These are phyloP conservation scores for Drosophila putrida DNA, from an alignment of 2,888 invertebrate species.

Conservation along the genomic window DNA sequence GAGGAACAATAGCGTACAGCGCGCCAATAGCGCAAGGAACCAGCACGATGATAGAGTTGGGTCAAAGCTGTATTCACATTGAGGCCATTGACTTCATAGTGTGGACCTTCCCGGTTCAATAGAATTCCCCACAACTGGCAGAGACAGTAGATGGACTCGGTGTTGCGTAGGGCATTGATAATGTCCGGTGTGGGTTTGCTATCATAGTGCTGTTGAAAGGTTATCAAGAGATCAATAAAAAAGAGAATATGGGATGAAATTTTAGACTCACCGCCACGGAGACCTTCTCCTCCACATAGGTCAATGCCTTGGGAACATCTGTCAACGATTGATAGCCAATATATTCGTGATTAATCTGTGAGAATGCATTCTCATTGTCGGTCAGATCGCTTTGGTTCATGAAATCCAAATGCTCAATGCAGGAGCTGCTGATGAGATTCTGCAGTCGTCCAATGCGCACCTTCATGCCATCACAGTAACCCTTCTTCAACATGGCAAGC, in stretches of 20 bases:
- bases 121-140: conserved; percentile 94
- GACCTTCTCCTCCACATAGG: conserved; percentile 89
- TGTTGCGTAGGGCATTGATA: conserved; percentile 89
- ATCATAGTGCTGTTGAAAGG: conserved; percentile 86
- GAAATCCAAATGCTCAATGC: conserved; percentile 98
- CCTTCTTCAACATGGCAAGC: conserved; percentile 98
- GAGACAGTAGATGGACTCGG: conserved; percentile 91
- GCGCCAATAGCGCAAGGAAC: conserved; percentile 94
- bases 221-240: not conserved
- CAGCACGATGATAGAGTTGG: conserved; percentile 92
- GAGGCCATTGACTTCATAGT: conserved; percentile 90
- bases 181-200: conserved; percentile 91
- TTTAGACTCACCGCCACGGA: conserved; percentile 85
- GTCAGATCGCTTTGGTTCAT: conserved; percentile 93
- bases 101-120: conserved; percentile 91
- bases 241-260: too few relatives aligned
- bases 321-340: conserved; percentile 98
- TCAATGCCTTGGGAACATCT: conserved; percentile 94
- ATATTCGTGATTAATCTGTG: conserved; percentile 95
- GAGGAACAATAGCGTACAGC: conserved; percentile 98
- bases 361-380: conserved; percentile 92
- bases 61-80: conserved; percentile 90
- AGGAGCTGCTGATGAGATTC: conserved; percentile 99
- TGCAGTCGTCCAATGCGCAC: conserved; percentile 97
- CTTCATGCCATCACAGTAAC: conserved; percentile 97